Conservation (phyloP, 1,140 invertebrate species). For the Drosophila pseudoananassae region DNA sequence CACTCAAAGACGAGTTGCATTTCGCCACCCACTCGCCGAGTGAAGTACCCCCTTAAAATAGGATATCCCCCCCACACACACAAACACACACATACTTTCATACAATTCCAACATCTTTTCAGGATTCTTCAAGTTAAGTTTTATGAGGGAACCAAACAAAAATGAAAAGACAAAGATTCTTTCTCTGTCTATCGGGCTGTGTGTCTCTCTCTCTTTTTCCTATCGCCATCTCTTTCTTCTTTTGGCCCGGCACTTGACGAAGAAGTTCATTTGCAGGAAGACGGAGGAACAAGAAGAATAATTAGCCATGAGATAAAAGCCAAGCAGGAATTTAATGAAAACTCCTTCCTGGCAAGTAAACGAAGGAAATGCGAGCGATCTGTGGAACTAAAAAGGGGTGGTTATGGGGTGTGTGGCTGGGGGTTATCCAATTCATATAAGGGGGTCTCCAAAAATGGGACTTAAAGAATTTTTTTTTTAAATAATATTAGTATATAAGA, state of each 20-base stretch:
- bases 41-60: no score
- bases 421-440: no score
- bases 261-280: constrained; percentile 53
- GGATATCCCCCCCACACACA: background rate
- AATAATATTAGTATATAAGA: no score
- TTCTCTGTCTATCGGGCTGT: background rate
- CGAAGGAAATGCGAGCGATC: constrained; percentile 27
- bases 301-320: constrained; percentile 52
- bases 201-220: background rate
- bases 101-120: background rate
- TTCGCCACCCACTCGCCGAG: background rate
- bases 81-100: no score
- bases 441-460: no score
- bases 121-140: constrained; percentile 47
- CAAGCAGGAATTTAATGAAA: constrained; percentile 37
- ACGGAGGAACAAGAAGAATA: constrained; percentile 31
- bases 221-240: background rate
- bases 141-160: constrained; percentile 51
- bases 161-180: constrained; percentile 30
- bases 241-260: constrained; percentile 15
- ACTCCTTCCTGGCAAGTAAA: constrained; percentile 21
- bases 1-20: constrained; percentile 39
- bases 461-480: no score
- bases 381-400: background rate
- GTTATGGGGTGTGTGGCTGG: no score